phyloP scores from a whole-genome alignment of 2,888 invertebrate genomes.

The Lapara coniferarum region DNA sequence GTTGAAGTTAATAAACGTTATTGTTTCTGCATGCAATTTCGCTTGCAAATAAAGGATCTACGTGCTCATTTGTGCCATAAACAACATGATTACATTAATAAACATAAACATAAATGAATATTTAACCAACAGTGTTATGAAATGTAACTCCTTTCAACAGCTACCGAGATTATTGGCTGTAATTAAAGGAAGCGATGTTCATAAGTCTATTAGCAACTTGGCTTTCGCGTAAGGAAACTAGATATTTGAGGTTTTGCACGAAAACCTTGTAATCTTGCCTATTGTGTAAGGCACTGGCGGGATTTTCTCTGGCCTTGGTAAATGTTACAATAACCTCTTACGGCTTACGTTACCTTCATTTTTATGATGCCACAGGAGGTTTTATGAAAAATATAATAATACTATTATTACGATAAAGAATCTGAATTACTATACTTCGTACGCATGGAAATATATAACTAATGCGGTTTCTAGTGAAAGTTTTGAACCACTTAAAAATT shows the following conservation, averaged over 20 bases:
- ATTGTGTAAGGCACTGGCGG: slow-evolving; percentile 11
- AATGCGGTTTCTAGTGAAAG: not conserved
- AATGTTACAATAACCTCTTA: slow-evolving; percentile 1
- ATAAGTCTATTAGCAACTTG: not conserved
- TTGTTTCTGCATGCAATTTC: no score
- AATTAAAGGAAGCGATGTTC: slow-evolving; percentile 17
- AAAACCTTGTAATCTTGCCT: slow-evolving; percentile 14
- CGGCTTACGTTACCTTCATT: slow-evolving; percentile 6
- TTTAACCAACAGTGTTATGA: not conserved
- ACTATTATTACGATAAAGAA: not conserved
- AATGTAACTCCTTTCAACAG: not conserved
- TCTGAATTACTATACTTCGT: not conserved
- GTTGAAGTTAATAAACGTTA: no score
- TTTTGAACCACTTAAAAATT: slow-evolving; percentile 14
- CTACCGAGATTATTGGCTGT: not conserved
- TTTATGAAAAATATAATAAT: slow-evolving; percentile 2
- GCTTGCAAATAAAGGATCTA: no score
- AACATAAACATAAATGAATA: not conserved
- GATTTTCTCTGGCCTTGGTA: slow-evolving; percentile 13
- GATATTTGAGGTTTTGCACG: slow-evolving; percentile 7
- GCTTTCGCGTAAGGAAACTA: slow-evolving; percentile 15
- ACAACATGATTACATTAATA: not conserved
- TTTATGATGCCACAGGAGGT: not conserved
- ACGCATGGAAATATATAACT: not conserved
- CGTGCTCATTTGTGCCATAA: no score